phyloP scores from a whole-genome alignment of 2,113 vertebrate genomes.

The Podilymbus podiceps region DNA sequence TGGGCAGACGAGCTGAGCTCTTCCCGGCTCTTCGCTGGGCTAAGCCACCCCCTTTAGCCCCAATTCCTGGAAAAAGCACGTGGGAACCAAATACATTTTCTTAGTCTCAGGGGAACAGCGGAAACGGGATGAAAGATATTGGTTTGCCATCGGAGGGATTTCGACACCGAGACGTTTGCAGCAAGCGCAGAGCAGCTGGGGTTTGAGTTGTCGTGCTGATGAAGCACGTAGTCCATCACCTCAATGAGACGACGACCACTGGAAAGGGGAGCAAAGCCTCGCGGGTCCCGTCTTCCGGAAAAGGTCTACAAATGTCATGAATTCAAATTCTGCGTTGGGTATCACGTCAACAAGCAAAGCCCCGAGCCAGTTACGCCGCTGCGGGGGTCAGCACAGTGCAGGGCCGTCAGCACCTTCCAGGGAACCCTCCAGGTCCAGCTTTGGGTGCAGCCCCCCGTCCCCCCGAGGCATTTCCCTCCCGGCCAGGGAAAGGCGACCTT shows the following conservation, averaged over 20 bases:
- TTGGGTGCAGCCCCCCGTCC: rapidly evolving
- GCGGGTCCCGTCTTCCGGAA: rapidly evolving
- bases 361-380: neutral
- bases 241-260: rapidly evolving
- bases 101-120: neutral
- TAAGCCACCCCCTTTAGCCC: neutral
- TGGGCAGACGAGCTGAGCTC: neutral
- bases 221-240: neutral
- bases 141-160: neutral
- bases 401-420: neutral
- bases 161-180: rapidly evolving
- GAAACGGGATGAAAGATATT: rapidly evolving
- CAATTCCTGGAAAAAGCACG: neutral
- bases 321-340: neutral
- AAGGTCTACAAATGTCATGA: rapidly evolving
- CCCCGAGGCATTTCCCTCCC: rapidly evolving
- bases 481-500: neutral
- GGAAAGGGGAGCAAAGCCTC: neutral
- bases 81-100: neutral
- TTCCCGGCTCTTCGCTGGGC: neutral
- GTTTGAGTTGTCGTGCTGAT: neutral
- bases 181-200: neutral
- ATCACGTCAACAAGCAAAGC: neutral
- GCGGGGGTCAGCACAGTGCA: neutral
- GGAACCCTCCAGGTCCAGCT: neutral